Conservation (phyloP, 1,140 invertebrate genomes). For the Delia radicum region DNA sequence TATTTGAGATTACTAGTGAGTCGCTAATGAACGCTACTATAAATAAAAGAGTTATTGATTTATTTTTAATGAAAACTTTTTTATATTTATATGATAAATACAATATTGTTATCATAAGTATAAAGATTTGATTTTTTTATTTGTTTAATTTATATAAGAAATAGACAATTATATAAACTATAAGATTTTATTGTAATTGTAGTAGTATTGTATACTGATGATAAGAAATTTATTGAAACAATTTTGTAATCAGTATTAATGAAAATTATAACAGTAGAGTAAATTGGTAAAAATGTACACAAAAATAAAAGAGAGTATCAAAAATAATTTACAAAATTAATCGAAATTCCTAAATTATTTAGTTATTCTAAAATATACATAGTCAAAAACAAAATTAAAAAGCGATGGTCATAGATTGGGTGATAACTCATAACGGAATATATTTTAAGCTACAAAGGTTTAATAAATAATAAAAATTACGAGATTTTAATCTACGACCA, state of each 20-base stretch:
- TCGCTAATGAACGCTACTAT: too few species aligned
- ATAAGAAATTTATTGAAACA: background rate
- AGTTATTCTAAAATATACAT: background rate
- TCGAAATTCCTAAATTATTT: background rate
- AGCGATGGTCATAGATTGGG: background rate
- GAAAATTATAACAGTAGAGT: background rate
- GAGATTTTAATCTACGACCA: too few species aligned
- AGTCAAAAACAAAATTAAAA: background rate
- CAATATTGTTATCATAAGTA: background rate
- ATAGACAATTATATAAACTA: background rate
- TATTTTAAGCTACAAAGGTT: background rate
- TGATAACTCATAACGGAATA: too few species aligned
- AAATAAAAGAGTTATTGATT: too few species aligned
- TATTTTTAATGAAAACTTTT: background rate
- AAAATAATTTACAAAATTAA: background rate
- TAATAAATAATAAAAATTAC: background rate
- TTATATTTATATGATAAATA: background rate
- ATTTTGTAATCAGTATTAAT: background rate
- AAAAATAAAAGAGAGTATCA: background rate
- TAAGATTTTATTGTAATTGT: background rate
- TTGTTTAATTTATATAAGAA: too few species aligned
- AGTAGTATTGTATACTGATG: background rate
- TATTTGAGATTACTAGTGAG: too few species aligned
- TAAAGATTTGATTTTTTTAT: background rate
- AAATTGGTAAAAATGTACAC: background rate